Evolutionary conservation across 1,140 invertebrate genomes (phyloP), one percentile per base, ranked within the genome.

Genomic region (Saccostrea echinata): DNA sequence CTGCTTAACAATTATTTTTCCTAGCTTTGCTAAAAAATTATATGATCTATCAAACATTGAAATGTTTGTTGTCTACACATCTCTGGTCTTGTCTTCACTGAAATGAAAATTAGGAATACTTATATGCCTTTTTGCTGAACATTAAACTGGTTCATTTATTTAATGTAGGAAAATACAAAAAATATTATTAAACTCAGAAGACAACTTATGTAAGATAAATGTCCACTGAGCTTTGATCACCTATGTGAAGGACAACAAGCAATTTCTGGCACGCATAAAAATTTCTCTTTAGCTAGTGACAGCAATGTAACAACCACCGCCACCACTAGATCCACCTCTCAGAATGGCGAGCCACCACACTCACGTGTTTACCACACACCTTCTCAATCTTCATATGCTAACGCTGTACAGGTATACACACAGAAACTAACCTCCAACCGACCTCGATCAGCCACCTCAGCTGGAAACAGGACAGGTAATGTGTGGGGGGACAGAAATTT

Each of bases 381-480:
- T 18, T 90, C 93, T 64, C 88, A 90, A 52, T 91, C 93, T 24
- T 93, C 93, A 16, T 93, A 92, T 86, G 89, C 90, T 84, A 91
- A 87, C 87, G 93, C 94, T 88, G 92, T 94, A 18, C 91, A 93
- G 84, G 91, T 94, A 76, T 94, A 94, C 91, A 92, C 92, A 24
- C 92, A 93, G 88, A 93, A 92, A 90, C 84, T 94, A 81, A 88
- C 86, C 24, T 27, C 85, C 27, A 84, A 84, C 61, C 85, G 93
- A 43, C 93, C 93, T 0, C 80, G 90, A 57, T 93, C 93, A 21
- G 93, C 93, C 16, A 82, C 89, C 9, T 87, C 88, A 82, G 88
- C 88, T 51, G 84, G 84, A 13, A 87, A 84, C 13, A 90, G 91
- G 89, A 86, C 92, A 93, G 90, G 90, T 91, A 90, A 21, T 12